phyloP scores from a whole-genome alignment of 2,797 vertebrate genomes.

The Antrozous pallidus region DNA sequence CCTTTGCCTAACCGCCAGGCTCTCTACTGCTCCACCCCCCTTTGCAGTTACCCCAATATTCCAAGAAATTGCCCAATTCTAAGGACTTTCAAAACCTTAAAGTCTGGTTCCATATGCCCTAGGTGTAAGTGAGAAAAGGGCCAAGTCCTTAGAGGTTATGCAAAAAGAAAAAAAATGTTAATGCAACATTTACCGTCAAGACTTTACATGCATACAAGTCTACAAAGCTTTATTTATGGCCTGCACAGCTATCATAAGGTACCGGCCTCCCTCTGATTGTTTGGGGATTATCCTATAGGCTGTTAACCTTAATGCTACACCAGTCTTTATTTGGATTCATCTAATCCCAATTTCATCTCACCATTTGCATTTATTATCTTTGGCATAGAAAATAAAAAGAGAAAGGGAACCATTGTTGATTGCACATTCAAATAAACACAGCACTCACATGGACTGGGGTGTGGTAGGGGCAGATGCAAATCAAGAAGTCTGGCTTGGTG shows the following conservation, averaged over 20 bases:
- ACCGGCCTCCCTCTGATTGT: constrained; percentile 2
- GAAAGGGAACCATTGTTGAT: constrained; percentile 60
- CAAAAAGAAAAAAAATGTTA: constrained; percentile 51
- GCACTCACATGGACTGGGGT: not conserved
- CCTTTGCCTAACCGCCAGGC: constrained; percentile 54
- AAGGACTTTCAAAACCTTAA: constrained; percentile 65
- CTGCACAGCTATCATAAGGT: constrained; percentile 7
- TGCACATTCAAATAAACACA: not conserved
- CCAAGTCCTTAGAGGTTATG: constrained; percentile 37
- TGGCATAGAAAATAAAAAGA: constrained; percentile 45
- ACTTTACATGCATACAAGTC: constrained; percentile 35
- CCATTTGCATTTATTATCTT: constrained; percentile 56
- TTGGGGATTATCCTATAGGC: constrained; percentile 14
- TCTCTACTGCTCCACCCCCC: not conserved
- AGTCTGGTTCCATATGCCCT: not conserved
- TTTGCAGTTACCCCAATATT: constrained; percentile 69
- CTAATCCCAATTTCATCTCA: constrained; percentile 17
- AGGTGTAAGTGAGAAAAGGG: constrained; percentile 56
- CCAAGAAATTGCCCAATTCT: constrained; percentile 70
- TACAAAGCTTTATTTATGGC: constrained; percentile 54
- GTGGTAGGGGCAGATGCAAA: not conserved
- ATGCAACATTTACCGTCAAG: constrained; percentile 45
- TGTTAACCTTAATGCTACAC: constrained; percentile 32
- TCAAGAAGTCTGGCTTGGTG: not conserved
- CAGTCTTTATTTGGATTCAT: constrained; percentile 27